A percentile compares a stretch with the other conserved stretches of the same genome.
phyloP scores from a whole-genome alignment of 2,113 vertebrate genomes.

The Alethe castanea region DNA sequence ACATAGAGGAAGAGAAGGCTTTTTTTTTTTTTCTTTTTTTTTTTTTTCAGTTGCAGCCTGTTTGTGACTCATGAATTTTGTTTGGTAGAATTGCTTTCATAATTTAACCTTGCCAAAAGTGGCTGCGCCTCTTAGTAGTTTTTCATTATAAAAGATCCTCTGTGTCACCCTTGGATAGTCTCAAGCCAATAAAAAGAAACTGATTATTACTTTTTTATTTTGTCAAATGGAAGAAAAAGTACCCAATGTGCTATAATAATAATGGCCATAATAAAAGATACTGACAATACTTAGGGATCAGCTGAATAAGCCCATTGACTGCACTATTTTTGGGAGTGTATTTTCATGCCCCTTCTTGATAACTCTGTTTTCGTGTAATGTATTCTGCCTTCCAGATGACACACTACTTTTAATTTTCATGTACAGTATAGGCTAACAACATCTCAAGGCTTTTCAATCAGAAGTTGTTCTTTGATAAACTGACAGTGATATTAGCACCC shows the following conservation, averaged over 20 bases:
- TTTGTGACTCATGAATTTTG: slow-evolving; percentile 34
- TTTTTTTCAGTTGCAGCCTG: neutral
- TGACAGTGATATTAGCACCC: neutral
- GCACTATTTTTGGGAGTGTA: neutral
- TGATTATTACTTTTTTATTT: slow-evolving; percentile 27
- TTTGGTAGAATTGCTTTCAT: slow-evolving; percentile 43
- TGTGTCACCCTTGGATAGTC: neutral
- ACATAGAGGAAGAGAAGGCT: neutral
- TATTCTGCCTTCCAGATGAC: neutral
- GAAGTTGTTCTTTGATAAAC: neutral
- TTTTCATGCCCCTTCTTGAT: neutral
- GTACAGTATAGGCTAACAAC: neutral
- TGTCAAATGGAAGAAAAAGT: slow-evolving; percentile 26
- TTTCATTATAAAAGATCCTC: slow-evolving; percentile 47
- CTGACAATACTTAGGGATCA: neutral
- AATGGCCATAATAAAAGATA: slow-evolving; percentile 48
- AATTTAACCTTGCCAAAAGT: slow-evolving; percentile 39
- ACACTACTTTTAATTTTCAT: neutral
- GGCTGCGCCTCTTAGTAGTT: neutral
- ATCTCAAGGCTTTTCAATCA: neutral
- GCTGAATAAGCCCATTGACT: neutral
- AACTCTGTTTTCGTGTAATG: neutral
- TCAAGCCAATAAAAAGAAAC: slow-evolving; percentile 48
- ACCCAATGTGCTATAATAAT: slow-evolving; percentile 3
- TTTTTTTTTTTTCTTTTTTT: neutral